A percentile compares a stretch with the other conserved stretches of the same genome.
Evolutionary conservation across 2,113 vertebrate genomes (phyloP).

Genomic region (Nycticryphes semicollaris): DNA sequence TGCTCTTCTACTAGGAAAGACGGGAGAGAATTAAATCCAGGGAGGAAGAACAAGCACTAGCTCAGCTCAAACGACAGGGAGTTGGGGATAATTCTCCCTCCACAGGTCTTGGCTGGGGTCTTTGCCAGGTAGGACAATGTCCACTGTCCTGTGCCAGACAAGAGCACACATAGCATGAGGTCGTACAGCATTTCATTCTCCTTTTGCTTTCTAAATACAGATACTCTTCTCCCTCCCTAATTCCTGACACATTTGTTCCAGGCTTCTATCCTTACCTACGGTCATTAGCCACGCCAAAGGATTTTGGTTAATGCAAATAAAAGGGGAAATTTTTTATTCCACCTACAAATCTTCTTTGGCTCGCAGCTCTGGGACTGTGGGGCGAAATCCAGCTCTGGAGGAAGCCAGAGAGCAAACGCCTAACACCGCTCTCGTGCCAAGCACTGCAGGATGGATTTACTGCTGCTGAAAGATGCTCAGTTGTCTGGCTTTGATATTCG

Average conservation of each 20-base stretch:
- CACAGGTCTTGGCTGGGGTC: neutral
- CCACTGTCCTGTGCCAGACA: neutral
- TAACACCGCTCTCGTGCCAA: neutral
- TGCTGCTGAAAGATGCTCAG: neutral
- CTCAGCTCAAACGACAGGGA: neutral
- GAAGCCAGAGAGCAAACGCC: neutral
- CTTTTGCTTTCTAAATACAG: neutral
- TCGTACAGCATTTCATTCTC: neutral
- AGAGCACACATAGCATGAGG: accelerated
- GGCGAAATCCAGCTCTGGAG: slow-evolving; percentile 1
- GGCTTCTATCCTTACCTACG: neutral
- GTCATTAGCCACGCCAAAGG: neutral
- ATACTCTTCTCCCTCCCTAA: neutral
- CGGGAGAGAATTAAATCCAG: neutral
- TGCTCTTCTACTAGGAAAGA: neutral
- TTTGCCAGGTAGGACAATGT: neutral
- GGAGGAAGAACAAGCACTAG: neutral
- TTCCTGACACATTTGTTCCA: neutral
- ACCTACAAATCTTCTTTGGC: slow-evolving; percentile 19
- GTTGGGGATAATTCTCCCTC: neutral
- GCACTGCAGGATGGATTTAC: neutral
- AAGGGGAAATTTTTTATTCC: slow-evolving; percentile 19
- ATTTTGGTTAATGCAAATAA: slow-evolving; percentile 1
- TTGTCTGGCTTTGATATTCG: neutral
- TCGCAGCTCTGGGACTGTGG: neutral